phyloP scores from a whole-genome alignment of 2,113 vertebrate species.

The Oreochromis spilurus region DNA sequence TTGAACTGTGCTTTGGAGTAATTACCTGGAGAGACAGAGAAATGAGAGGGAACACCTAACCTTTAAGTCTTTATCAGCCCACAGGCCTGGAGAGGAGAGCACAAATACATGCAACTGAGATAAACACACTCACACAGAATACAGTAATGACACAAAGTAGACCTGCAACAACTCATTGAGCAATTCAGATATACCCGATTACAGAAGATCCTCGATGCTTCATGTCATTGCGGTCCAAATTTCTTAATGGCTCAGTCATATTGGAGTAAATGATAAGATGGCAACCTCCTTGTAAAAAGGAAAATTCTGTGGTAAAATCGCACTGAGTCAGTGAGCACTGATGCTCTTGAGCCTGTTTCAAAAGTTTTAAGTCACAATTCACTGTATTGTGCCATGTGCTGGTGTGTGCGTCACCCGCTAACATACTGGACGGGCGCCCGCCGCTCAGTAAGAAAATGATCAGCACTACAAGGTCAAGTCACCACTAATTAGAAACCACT shows the following conservation, averaged over 20 bases:
- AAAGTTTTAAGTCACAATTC: neutral
- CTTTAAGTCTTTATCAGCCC: slow-evolving; percentile 59
- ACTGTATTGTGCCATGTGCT: neutral
- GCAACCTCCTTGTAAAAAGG: neutral
- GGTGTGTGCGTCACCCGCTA: neutral
- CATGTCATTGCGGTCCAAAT: neutral
- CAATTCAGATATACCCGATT: neutral
- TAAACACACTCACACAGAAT: slow-evolving; percentile 9
- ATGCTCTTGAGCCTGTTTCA: neutral
- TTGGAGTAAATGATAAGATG: neutral
- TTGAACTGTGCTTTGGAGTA: slow-evolving; percentile 55
- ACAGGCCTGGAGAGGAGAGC: neutral
- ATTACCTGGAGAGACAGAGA: slow-evolving; percentile 58
- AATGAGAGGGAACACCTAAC: slow-evolving; percentile 54
- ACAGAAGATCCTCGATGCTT: neutral
- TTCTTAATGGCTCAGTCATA: neutral
- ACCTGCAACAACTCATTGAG: neutral
- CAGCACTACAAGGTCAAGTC: neutral
- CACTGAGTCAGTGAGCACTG: neutral
- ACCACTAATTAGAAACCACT: neutral
- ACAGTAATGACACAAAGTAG: neutral
- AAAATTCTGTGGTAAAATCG: neutral
- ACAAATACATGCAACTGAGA: slow-evolving; percentile 2
- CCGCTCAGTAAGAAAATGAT: neutral
- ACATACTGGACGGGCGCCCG: neutral